Conservation (phyloP, 1,140 invertebrate genomes). For the Apocrypta bakeri region DNA sequence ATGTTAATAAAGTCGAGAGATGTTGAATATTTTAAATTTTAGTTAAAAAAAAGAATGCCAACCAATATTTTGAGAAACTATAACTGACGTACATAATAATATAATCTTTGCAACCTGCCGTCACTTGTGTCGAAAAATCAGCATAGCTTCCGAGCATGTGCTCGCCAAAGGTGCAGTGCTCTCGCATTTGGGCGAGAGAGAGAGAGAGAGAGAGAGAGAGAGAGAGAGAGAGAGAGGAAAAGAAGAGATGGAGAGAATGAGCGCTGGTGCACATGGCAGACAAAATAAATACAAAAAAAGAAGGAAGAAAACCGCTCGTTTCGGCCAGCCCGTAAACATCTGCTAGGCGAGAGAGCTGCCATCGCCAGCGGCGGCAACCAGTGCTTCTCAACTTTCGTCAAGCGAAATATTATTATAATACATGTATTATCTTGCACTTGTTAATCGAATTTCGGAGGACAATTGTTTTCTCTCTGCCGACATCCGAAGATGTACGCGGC, state of each 20-base stretch:
- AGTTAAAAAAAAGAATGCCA: too few species aligned
- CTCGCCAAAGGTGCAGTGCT: constrained; percentile 55
- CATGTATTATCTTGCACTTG: too few species aligned
- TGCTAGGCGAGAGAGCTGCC: constrained; percentile 63
- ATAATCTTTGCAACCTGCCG: too few species aligned
- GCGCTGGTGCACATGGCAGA: constrained; percentile 64
- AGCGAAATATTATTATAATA: too few species aligned
- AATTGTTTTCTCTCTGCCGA: too few species aligned
- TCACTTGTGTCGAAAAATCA: too few species aligned
- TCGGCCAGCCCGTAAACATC: constrained; percentile 70
- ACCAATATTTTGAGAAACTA: too few species aligned
- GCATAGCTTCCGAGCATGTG: too few species aligned
- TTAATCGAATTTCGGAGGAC: background rate
- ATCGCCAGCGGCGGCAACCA: constrained; percentile 44
- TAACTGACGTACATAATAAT: too few species aligned
- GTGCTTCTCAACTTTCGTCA: constrained; percentile 36
- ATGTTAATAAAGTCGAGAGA: too few species aligned
- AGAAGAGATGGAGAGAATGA: constrained; percentile 14
- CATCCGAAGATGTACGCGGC: background rate
- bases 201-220: background rate
- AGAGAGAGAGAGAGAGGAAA: background rate
- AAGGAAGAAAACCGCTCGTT: constrained; percentile 66
- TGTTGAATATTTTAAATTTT: too few species aligned
- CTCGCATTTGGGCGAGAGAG: background rate
- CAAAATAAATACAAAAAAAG: constrained; percentile 63